Percentiles rank a stretch among this genome's conserved stretches.
Conservation (phyloP, 2,888 invertebrate species). For the Acrobasis repandana region DNA sequence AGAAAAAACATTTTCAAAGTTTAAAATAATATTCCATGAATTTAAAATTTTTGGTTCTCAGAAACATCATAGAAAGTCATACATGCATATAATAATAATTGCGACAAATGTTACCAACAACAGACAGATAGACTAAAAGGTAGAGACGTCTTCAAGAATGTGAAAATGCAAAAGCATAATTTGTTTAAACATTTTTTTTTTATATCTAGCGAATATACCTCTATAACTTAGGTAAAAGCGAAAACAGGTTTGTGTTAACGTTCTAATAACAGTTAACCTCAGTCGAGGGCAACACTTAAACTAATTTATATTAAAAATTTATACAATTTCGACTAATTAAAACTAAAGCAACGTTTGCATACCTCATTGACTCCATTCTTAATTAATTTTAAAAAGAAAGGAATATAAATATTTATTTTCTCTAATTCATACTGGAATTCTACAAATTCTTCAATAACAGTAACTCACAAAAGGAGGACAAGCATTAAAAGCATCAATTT, state of each 20-base stretch:
- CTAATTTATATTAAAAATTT: constrained; percentile 16
- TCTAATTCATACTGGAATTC: constrained; percentile 12
- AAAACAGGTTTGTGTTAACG: constrained; percentile 3
- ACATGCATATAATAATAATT: no score
- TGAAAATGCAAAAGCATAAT: no score
- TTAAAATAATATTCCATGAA: no score
- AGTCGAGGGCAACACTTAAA: not conserved
- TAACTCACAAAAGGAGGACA: constrained; percentile 19
- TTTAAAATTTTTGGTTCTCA: no score
- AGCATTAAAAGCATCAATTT: not conserved
- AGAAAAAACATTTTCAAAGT: no score
- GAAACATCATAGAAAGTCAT: no score
- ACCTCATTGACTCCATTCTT: constrained; percentile 10
- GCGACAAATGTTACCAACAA: no score
- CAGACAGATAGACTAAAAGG: no score
- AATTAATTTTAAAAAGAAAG: constrained; percentile 10
- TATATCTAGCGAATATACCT: no score
- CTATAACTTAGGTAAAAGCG: not conserved
- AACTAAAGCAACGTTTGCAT: constrained; percentile 5
- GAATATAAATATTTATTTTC: constrained; percentile 5
- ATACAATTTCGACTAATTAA: constrained; percentile 9
- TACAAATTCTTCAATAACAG: constrained; percentile 16
- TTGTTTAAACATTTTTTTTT: no score
- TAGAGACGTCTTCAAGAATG: no score
- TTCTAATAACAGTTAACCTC: constrained; percentile 9